Base-by-base conservation (phyloP, 2,888 invertebrate species). In the Xiphydria camelus region DNA sequence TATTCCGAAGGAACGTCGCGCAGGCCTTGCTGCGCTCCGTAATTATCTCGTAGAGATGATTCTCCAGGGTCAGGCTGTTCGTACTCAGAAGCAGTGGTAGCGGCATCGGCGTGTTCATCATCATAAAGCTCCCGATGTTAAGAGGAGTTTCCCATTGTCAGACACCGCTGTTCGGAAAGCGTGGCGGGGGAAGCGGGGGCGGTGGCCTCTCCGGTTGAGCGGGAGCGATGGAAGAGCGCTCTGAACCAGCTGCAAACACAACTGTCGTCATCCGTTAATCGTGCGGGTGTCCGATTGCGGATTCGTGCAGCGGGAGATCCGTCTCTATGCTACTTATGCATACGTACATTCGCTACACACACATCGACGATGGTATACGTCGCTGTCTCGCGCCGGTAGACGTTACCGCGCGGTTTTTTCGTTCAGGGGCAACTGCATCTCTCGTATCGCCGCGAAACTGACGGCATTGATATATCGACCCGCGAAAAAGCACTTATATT, bases 201-300 rank as follows among this genome's bases (percentile, higher is more conserved):
- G 89, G 89, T 76, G 88, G 87, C 76, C 88, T 83, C 70, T 81
- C 82, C 77, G 81, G 83, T 77, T 83, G 80, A 83, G 83, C 83
- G 77, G 86, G 88, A 75, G 83, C 83, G 77, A 80, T 83, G 80
- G 90, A 90, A 81, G 89, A 91, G 80, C 86, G 89, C 80, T 91
- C 91, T 78, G 90, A 91, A 78, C 90, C 91, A 86, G 88, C 82
- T 86, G 78, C 72, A 79, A 78, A 78, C 68, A 76, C 74, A 73
- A 73, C 73, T 79, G 76, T 57, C 42, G 19, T 48, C 50, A 52
- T 20, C 41, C 47, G 23, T 49, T 51, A 51, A 48, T 33, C 12
- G n/a, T n/a, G n/a, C n/a, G n/a, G n/a, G n/a, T n/a, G n/a, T n/a
- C n/a, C n/a, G n/a, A n/a, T n/a, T n/a, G n/a, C n/a, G n/a, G n/a